Conservation (phyloP, 1,140 invertebrate species). For the silkworm (Bombyx mori) region ASM3026992v2 NC_085123.1:8040501-8041000, state of each 20-base stretch:
- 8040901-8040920: no score
- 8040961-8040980: no score
- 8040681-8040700: constrained; percentile 87
- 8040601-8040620: constrained; percentile 51
- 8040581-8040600: constrained; percentile 38
- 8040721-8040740: constrained; percentile 51
- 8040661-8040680: constrained; percentile 90
- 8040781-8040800: no score
- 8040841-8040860: no score
- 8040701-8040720: constrained; percentile 87
- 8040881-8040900: no score
- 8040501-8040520: constrained; percentile 42
- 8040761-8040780: no score
- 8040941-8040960: no score
- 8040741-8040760: not conserved
- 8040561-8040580: not conserved
- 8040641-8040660: constrained; percentile 62
- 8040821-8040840: no score
- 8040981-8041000: no score
- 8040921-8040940: no score
- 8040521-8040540: not conserved
- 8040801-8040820: no score
- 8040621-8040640: constrained; percentile 52
- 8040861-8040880: no score
- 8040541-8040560: not conserved